Percentiles rank a stretch among this genome's conserved stretches.
These are phyloP conservation scores for Lasius platythorax DNA, from an alignment of 2,888 invertebrate genomes.

Conservation along the genomic window DNA sequence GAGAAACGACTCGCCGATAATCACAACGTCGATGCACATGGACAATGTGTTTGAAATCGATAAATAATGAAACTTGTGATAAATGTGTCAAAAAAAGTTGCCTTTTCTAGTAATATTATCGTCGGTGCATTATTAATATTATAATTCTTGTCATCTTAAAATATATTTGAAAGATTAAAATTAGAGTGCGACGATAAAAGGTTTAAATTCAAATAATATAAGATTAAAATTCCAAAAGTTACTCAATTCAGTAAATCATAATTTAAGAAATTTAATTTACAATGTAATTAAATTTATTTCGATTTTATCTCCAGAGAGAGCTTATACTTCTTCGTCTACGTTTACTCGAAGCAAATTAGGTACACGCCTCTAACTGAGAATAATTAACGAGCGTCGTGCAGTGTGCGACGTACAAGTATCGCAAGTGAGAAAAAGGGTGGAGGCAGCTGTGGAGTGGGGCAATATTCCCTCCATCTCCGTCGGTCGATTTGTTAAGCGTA, in stretches of 20 bases:
- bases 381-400: conserved; percentile 43
- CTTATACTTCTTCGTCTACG: neutral
- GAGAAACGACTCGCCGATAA: conserved; percentile 38
- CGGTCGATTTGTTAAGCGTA: conserved; percentile 81
- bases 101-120: neutral
- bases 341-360: neutral
- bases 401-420: conserved; percentile 25
- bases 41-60: conserved; percentile 27
- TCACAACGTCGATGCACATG: conserved; percentile 33
- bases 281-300: neutral
- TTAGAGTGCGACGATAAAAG: neutral
- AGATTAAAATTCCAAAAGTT: neutral
- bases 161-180: neutral
- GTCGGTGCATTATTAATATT: neutral
- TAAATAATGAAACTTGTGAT: conserved; percentile 12
- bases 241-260: neutral
- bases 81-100: neutral
- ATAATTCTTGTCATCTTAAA: neutral
- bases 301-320: neutral
- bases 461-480: conserved; percentile 33
- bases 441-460: conserved; percentile 50
- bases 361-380: conserved; percentile 2
- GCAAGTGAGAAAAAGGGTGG: conserved; percentile 42
- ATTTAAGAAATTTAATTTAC: neutral
- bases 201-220: neutral